Percentiles rank a stretch among this genome's conserved stretches.
phyloP scores from a whole-genome alignment of 92 coral and sea anemone genomes.

The Bergia puertoricense region DNA sequence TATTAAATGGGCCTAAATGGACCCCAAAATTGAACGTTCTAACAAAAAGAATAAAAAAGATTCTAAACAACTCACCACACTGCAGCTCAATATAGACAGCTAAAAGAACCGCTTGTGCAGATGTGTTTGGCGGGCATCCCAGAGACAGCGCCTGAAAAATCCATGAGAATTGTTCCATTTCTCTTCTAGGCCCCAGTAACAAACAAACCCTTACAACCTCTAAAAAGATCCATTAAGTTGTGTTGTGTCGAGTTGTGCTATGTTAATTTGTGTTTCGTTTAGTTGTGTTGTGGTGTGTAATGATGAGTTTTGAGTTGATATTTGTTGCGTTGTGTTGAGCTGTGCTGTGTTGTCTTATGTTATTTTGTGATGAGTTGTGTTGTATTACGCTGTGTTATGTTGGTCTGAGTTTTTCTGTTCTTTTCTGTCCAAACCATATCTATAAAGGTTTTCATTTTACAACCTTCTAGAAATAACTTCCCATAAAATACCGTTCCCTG shows the following conservation, averaged over 20 bases:
- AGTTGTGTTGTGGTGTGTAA: background rate
- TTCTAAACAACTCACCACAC: slow-evolving; percentile 68
- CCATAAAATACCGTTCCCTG: background rate
- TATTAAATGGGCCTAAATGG: background rate
- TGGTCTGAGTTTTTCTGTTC: background rate
- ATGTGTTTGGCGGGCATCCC: slow-evolving; percentile 62
- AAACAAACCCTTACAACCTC: no score
- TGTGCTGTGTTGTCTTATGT: background rate
- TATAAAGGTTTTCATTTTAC: background rate
- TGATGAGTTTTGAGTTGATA: background rate
- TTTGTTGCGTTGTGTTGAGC: background rate
- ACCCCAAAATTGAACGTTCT: no score
- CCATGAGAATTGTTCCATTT: background rate
- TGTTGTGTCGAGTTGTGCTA: no score
- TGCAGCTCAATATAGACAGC: slow-evolving; percentile 94
- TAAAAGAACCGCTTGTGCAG: slow-evolving; percentile 69
- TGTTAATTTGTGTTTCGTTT: background rate
- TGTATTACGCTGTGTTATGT: background rate
- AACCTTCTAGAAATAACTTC: background rate
- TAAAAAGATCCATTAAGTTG: no score
- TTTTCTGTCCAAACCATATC: background rate
- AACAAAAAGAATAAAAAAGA: no score
- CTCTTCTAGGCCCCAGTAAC: background rate
- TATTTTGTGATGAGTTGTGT: background rate
- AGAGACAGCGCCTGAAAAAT: slow-evolving; percentile 36